Base-by-base conservation (phyloP, 2,888 invertebrate species). In the Phengaris arion region DNA sequence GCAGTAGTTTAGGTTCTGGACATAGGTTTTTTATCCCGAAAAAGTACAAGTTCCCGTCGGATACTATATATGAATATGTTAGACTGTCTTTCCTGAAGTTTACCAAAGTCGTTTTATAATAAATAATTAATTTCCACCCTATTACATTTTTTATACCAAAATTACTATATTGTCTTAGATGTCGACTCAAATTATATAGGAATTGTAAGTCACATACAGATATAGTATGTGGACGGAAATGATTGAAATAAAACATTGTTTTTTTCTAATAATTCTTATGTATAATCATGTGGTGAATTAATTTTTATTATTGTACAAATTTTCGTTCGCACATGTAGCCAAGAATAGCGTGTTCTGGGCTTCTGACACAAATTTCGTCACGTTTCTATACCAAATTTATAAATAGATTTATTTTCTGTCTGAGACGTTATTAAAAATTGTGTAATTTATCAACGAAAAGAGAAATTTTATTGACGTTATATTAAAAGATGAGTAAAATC, bases 281-380 rank as follows among this genome's bases (percentile, higher is more conserved):
- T 59, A 59, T 22, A 59, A 64, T 64, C 64, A 64, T 13, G 64
- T 64, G 35, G 64, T 13, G 35, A 64, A 64, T 64, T 35, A 64
- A 64, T 64, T 35, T 64, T 64, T 64, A 35, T 45, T 13, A 45
- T 12, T 64, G 64, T 64, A 64, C 10, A 64, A 64, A 35, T 64
- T 64, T 64, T 13, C 64, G 13, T 35, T 10, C 13, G 64, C 35
- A 64, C 64, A 64, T 35, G 64, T 35, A 35, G 52, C 10, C 52
- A 4, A 52, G 35, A 64, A 22, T 64, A 35, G 64, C 64, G 64
- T 64, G 59, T 64, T 64, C 10, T 9, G 35, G 64, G 35, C 15
- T 45, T 64, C 7, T 64, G 64, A 64, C 64, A 64, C 64, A 35
- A 64, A 64, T 2, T 35, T 35, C 45, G 35, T 64, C 64, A 64